Base-by-base conservation (phyloP, 2,888 invertebrate species). In the Eupithecia centaureata region DNA sequence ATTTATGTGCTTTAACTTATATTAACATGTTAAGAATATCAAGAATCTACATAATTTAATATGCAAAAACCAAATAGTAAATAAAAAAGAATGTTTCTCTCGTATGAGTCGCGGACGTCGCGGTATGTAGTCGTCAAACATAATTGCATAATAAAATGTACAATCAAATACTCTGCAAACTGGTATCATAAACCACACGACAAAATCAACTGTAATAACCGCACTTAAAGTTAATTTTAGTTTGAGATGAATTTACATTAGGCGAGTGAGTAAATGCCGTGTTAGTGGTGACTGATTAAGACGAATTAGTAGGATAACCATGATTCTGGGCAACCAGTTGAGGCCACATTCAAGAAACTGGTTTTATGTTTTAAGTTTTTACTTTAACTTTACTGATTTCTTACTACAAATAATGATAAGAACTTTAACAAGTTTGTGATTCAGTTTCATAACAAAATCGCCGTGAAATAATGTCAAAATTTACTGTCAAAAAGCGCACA, bases 281-380 rank as follows among this genome's bases (percentile, higher is more conserved):
- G 76, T 76, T 76, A 77, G 77, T 78, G 79, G 82, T 82, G 84
- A 82, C 84, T 86, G 87, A 88, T 89, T 89, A 87, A 86, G 86
- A 88, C 82, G 81, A 84, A 89, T 89, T 86, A 58, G 52, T 77
- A 72, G 68, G 73, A 79, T 76, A 72, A 70, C 83, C 79, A 83
- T 70, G 66, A 32, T 22, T 33, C 63, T 35, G 22, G 32, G 32
- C 10, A 54, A 27, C 33, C 52, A 65, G 68, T 61, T 54, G 30
- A 33, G 12, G 18, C 18, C 54, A n/a, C 13, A 18, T 57, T 22
- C 18, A 10, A 32, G 18, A 2, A 32, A 57, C 32, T 22, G 32
- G 57, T 57, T 32, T n/a, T 12, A 18, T 33, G 32, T 15, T 47
- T 8, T 15, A 33, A 15, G 60, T 27, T 54, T 33, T 32, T 52